These are phyloP conservation scores for Capitulum mitella DNA, from an alignment of 2,888 invertebrate genomes.

Conservation along the genomic window DNA sequence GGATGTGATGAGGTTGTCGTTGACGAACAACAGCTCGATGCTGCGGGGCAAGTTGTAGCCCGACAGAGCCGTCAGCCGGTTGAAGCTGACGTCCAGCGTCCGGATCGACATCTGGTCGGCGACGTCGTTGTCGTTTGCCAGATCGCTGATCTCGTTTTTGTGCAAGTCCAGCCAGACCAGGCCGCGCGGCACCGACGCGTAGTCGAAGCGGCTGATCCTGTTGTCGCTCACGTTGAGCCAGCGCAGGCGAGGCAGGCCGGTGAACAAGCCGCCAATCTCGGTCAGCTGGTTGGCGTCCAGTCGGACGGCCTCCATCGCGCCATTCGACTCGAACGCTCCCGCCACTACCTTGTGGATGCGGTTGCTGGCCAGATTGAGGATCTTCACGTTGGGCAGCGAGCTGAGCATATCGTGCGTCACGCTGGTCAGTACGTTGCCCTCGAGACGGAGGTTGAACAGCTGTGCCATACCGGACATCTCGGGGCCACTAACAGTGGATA, in stretches of 20 bases:
- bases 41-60: constrained; percentile 76
- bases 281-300: constrained; percentile 72
- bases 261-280: constrained; percentile 69
- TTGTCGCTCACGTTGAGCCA: constrained; percentile 83
- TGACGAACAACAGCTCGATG: constrained; percentile 66
- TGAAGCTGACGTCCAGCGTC: constrained; percentile 74
- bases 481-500: constrained; percentile 65
- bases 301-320: constrained; percentile 69
- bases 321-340: constrained; percentile 65
- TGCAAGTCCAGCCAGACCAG: constrained; percentile 79
- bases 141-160: constrained; percentile 69
- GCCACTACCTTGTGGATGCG: constrained; percentile 69
- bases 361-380: constrained; percentile 74
- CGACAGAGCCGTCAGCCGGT: constrained; percentile 70
- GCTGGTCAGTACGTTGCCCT: constrained; percentile 74
- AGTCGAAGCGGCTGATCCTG: constrained; percentile 73
- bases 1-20: constrained; percentile 71
- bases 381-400: constrained; percentile 67
- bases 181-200: constrained; percentile 75
- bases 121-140: constrained; percentile 70
- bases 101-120: constrained; percentile 58
- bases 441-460: constrained; percentile 70
- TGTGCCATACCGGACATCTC: constrained; percentile 73
- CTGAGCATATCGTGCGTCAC: constrained; percentile 71
- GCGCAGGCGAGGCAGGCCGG: constrained; percentile 68